Percentiles rank a stretch among this genome's conserved stretches.
Conservation (phyloP, 2,888 invertebrate genomes). For the Gisinianus flammeolus region DNA sequence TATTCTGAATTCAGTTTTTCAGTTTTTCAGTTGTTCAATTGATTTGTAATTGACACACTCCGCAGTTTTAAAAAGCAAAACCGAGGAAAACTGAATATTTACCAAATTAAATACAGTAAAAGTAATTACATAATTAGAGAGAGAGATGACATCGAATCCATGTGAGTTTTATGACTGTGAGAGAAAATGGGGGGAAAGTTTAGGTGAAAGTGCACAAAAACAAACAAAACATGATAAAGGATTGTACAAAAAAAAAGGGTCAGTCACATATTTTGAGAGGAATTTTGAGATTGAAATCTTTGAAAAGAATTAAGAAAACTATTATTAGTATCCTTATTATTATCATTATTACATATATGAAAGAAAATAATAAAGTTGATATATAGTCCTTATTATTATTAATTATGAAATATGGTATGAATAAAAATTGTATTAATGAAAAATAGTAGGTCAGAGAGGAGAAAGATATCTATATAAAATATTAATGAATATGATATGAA, state of each 20-base stretch:
- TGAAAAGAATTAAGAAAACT: neutral
- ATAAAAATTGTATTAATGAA: neutral
- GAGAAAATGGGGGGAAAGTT: too few relatives aligned
- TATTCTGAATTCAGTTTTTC: neutral
- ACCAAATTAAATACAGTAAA: neutral
- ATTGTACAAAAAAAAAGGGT: neutral
- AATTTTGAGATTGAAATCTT: slow-evolving; percentile 13
- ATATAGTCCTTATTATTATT: neutral
- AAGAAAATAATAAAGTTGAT: neutral
- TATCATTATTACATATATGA: neutral
- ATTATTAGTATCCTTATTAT: neutral
- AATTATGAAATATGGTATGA: neutral
- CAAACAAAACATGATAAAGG: neutral
- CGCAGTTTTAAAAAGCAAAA: neutral
- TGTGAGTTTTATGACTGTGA: too few relatives aligned
- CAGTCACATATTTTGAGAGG: neutral
- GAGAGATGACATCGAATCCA: neutral
- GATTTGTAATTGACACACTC: neutral
- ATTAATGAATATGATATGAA: neutral
- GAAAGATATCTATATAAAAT: neutral
- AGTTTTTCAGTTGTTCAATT: neutral
- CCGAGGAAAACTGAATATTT: neutral
- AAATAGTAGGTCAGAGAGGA: too few relatives aligned
- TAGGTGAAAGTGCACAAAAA: slow-evolving; percentile 8
- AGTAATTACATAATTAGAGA: neutral